Conservation (phyloP, 2,797 vertebrate species). For the Notolabrus celidotus region DNA sequence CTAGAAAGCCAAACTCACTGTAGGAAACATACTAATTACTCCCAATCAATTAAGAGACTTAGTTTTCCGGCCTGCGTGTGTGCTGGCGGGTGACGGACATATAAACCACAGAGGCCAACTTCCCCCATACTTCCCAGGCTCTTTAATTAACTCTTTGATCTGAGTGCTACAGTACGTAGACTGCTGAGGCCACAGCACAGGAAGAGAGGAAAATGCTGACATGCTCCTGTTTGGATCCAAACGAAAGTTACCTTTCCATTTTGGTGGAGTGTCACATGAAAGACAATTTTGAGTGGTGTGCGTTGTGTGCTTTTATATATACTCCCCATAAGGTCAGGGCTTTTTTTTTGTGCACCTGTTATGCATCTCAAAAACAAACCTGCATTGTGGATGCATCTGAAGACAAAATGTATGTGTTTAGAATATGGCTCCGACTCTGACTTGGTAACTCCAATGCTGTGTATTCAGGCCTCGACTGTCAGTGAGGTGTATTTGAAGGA, state of each 20-base stretch:
- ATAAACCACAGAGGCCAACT: constrained; percentile 73
- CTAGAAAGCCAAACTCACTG: constrained; percentile 36
- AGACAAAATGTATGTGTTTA: constrained; percentile 8
- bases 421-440: constrained; percentile 29
- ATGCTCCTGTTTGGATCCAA: constrained; percentile 17
- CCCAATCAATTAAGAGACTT: constrained; percentile 73
- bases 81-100: constrained; percentile 71
- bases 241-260: constrained; percentile 34
- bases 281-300: neutral
- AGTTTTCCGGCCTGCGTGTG: constrained; percentile 69
- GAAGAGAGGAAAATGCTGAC: constrained; percentile 44
- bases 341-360: constrained; percentile 3
- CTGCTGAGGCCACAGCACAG: constrained; percentile 51
- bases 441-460: neutral
- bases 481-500: constrained; percentile 34
- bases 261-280: constrained; percentile 8
- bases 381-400: constrained; percentile 5
- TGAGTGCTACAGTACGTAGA: constrained; percentile 55
- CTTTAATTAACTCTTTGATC: constrained; percentile 80
- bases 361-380: no score
- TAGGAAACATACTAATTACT: constrained; percentile 76
- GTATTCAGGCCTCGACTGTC: constrained; percentile 29
- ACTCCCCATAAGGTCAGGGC: neutral
- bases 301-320: neutral
- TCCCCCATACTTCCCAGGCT: constrained; percentile 65